Base-by-base conservation (phyloP, 2,797 vertebrate species). In the Rhinella marina region DNA sequence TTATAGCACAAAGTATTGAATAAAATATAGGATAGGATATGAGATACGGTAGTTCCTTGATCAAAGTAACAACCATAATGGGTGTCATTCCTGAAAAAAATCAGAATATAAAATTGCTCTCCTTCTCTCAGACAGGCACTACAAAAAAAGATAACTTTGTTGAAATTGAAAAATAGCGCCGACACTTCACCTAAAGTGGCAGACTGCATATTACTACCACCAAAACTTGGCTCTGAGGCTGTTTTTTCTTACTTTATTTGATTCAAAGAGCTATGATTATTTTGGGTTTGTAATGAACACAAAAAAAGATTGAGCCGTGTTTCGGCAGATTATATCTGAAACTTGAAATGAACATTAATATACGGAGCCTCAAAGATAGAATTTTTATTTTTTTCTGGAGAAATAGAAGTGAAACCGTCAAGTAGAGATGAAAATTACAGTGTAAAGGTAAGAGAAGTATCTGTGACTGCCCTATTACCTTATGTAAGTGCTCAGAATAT, bases 281-380 rank as follows among this genome's bases (percentile, higher is more conserved):
- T 82, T 56, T 29, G 76, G 73, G 72, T 80, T 84, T 84, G 52
- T 61, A 54, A 86, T 29, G 56, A 73, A 83, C 29, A 79, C 11
- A 86, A 78, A 68, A 48, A 59, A 59, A 82, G 50, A 89, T 7
- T 77, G 32, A 83, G 29, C 77, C 54, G 41, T 86, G 52, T 86
- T 72, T 80, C 52, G 52, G 73, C 19, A 85, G 41, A 59, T 85
- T 85, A 72, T 29, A 75, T 77, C 52, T 72, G 64, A n/a, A 66
- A 72, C 61, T 70, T 86, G 80, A 86, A 76, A 82, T 77, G 70
- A 77, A 54, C 85, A 86, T 89, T 89, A 84, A 86, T 89, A 89
- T 80, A 86, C 62, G 62, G 62, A 78, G 32, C 23, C 77, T 89
- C 70, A 82, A 86, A 89, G 29, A 57, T 19, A 41, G 27, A 8